These are phyloP conservation scores for Cichladusa arquata DNA, from an alignment of 2,113 vertebrate genomes.

Conservation along the genomic window DNA sequence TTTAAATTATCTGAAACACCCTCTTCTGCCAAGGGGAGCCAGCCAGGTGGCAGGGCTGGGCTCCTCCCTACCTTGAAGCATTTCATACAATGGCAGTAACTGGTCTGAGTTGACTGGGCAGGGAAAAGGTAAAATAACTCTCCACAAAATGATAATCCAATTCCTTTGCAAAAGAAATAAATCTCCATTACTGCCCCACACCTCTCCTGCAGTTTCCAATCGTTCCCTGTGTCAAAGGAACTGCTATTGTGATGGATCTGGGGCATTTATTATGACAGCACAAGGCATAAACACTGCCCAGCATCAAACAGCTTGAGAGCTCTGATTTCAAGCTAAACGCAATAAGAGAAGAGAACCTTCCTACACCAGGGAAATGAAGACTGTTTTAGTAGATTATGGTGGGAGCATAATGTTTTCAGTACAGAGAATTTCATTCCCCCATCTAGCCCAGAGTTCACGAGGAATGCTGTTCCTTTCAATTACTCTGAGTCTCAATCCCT, in stretches of 20 bases:
- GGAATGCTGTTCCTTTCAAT: neutral
- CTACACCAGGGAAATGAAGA: constrained; percentile 17
- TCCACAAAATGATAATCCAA: neutral
- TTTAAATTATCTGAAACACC: neutral
- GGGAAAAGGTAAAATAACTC: constrained; percentile 17
- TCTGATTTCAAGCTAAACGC: constrained; percentile 3
- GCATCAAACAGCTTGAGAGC: neutral
- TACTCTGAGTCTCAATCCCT: neutral
- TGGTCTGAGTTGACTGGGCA: neutral
- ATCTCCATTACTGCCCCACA: neutral
- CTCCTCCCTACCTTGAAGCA: neutral
- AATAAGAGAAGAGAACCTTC: constrained; percentile 26
- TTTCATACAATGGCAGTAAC: neutral
- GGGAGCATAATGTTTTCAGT: neutral
- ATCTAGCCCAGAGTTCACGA: neutral
- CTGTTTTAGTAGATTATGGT: constrained; percentile 21
- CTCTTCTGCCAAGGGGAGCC: neutral
- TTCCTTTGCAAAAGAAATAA: neutral
- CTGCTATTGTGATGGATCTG: constrained; percentile 23
- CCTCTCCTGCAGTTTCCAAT: neutral
- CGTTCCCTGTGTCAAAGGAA: neutral
- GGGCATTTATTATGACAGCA: constrained; percentile 3
- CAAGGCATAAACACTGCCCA: neutral
- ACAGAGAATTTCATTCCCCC: neutral
- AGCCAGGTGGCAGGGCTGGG: neutral